Evolutionary conservation across 2,113 vertebrate genomes (phyloP), one percentile per base, ranked within the genome.

Genomic region (Alethe diademata): DNA sequence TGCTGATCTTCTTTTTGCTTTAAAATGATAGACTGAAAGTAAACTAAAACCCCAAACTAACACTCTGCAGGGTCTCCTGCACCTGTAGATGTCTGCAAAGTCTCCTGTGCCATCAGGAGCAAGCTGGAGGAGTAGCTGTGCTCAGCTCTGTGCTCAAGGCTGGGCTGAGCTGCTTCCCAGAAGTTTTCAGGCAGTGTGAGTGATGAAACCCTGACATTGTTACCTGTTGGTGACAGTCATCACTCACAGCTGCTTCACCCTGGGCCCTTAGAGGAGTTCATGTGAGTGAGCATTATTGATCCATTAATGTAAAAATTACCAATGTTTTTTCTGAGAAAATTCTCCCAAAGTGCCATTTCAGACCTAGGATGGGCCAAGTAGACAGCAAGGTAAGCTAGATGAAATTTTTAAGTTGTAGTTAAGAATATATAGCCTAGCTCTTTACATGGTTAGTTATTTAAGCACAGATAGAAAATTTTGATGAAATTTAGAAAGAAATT

Each of bases 71-170:
- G 22, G 28, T 70, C n/a, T 78, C 33, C 31, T 56, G 2, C 6
- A 14, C 19, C 11, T 79, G 0, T 1, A 36, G 33, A 7, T 56
- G 53, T 31, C 53, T 61, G 35, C 22, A 26, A 22, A 31, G n/a
- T 53, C n/a, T 73, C 36, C 36, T 43, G 2, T 43, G 69, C 36
- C 19, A 2, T 9, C 14, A 43, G 23, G 20, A 81, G 19, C 42
- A 6, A 36, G 65, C 36, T 58, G 51, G 38, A 78, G 61, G 19
- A 62, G 24, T 3, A 26, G 8, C 31, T 91, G 26, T 43, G 12
- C 15, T 61, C 24, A 36, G 42, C n/a, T 43, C 47, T n/a, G 0
- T 0, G 0, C 15, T 79, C 14, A 33, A 6, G 29, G 47, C 6
- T 1, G 25, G 40, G 40, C 24, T 65, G 16, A 69, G 86, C 5